Base-by-base conservation (phyloP, 2,797 vertebrate genomes). In the Bradypodion ventrale region DNA sequence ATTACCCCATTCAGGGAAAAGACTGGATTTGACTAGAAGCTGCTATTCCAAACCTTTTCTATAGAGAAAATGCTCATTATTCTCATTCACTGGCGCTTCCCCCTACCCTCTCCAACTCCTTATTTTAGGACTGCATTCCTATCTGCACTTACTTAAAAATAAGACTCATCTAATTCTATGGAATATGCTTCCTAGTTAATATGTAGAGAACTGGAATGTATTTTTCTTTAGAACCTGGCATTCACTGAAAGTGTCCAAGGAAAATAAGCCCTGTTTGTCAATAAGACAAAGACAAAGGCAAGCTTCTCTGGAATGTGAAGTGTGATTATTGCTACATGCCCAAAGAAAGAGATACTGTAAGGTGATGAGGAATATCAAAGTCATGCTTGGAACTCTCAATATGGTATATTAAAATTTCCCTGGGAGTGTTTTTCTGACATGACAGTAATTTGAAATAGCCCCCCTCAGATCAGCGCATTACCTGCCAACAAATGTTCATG, bases 1-100 rank as follows among this genome's bases (percentile, higher is more conserved):
- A 85, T 80, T 49, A 60, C 63, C 44, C 65, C 44, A 60, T 82
- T 86, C 74, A 77, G 77, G 56, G n/a, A 40, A 70, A 75, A 77
- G n/a, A 29, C 65, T 68, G 75, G 42, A 60, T 66, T 60, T 69
- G 49, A 69, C 29, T n/a, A 77, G 75, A 69, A 83, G 25, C 23
- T 25, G 21, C 66, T 59, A 60, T 32, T 49, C 46, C 46, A 83
- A 37, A 69, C 6, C 52, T 77, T 68, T 7, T 16, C 65, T 77
- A 70, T n/a, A 77, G 1, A 69, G 37, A 59, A 60, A 70, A 83
- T 76, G 74, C 5, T 25, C 8, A 25, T 12, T 83, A 68, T 32
- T 29, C 49, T 76, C 66, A 66, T 77, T 83, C 74, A 46, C 16
- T 59, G 12, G 63, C 65, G 77, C 7, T n/a, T 66, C 4, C 42